Evolutionary conservation across 2,888 invertebrate genomes (phyloP).

Genomic region (Hydraecia micacea): DNA sequence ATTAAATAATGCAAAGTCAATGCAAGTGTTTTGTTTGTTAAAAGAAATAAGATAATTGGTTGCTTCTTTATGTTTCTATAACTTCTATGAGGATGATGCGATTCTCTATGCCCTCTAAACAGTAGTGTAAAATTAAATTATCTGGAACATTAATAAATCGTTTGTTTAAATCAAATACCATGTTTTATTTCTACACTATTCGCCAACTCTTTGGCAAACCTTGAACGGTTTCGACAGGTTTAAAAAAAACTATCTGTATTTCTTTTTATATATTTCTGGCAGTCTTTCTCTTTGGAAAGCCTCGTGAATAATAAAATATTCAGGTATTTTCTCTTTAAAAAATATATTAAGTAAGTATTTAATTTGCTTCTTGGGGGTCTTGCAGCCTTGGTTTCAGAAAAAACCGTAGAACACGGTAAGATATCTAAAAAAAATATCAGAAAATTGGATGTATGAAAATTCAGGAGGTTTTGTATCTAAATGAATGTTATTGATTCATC

Average conservation of each 20-base stretch:
- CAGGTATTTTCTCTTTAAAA: neutral
- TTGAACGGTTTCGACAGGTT: neutral
- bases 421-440: constrained; percentile 54
- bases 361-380: constrained; percentile 46
- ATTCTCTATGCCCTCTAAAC: constrained; percentile 64
- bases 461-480: constrained; percentile 61
- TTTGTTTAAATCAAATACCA: constrained; percentile 78
- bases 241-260: neutral
- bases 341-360: neutral
- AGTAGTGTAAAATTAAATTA: constrained; percentile 77
- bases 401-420: constrained; percentile 49
- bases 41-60: constrained; percentile 60
- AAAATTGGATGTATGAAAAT: constrained; percentile 61
- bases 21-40: constrained; percentile 68
- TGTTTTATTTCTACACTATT: constrained; percentile 64
- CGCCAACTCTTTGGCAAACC: neutral
- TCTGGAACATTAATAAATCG: constrained; percentile 80
- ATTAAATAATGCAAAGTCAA: constrained; percentile 60
- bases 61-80: constrained; percentile 44
- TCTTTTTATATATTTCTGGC: neutral
- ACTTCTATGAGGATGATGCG: constrained; percentile 33
- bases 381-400: constrained; percentile 65
- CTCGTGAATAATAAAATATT: neutral
- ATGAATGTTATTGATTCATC: constrained; percentile 68
- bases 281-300: neutral